Evolutionary conservation across 1,140 invertebrate species (phyloP), one percentile per base, ranked within the genome.

Genomic region (Trypoxylus dichotomus): DNA sequence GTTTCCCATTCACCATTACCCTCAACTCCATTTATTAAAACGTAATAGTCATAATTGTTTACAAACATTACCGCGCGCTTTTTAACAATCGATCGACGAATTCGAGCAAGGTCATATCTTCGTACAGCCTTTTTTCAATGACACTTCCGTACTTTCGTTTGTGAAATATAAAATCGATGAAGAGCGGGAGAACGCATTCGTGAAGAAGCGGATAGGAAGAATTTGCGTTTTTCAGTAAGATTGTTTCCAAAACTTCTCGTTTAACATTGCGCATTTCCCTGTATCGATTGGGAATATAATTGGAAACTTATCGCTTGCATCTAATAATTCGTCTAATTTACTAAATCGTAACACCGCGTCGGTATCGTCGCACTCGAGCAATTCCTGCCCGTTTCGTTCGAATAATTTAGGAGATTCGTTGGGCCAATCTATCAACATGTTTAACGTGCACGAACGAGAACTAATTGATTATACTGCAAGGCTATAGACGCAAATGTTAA

Each of bases 41-140:
- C 83, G 81, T 89, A 91, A 37, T 82, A 83, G 83, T 91, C 91
- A 5, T 84, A 76, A 1, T 83, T 73, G 0, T 87, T 87, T 79
- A 89, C 86, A 78, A 92, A 92, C 1, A 85, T 83, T 0, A 90
- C 84, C n/a, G 90, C 89, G 19, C 90, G 82, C 76, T 91, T 91
- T 87, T 87, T 27, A 91, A 79, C 32, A 91, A 83, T n/a, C 91
- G 86, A 76, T 91, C 88, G 24, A 90, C 87, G 3, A 91, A 87
- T 24, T 90, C 85, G 5, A 88, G 81, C 19, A 91, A 83, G 0
- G 84, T 84, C 88, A 91, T 89, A n/a, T 89, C 85, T 81, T 87
- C 87, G 80, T 90, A 91, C n/a, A 90, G 80, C 0, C 85, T 80
- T 78, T 88, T 89, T 79, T 91, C 90, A 24, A 89, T 85, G 2